phyloP scores from a whole-genome alignment of 2,797 vertebrate species.

The Diplodus sargus region DNA sequence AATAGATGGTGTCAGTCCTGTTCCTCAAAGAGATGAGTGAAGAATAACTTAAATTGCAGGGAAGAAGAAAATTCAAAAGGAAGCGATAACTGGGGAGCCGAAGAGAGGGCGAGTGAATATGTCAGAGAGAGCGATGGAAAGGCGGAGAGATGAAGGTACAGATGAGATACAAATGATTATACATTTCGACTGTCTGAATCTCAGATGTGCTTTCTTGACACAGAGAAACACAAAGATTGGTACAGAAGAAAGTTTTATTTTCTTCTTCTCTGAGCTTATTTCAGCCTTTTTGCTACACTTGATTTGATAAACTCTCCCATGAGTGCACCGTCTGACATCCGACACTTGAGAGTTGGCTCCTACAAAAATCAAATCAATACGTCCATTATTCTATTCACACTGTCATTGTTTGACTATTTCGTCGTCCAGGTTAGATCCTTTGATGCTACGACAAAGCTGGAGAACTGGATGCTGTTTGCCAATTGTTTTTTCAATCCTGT shows the following conservation, averaged over 20 bases:
- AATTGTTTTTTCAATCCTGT: constrained; percentile 8
- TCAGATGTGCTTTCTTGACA: background rate
- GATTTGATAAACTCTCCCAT: background rate
- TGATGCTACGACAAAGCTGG: constrained; percentile 6
- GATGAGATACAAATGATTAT: background rate
- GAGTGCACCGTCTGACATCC: background rate
- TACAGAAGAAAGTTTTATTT: background rate
- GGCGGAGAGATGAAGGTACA: constrained; percentile 16
- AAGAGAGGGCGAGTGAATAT: background rate
- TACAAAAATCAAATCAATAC: background rate
- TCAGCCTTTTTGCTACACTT: background rate
- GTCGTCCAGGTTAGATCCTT: constrained; percentile 1
- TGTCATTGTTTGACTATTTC: constrained; percentile 12
- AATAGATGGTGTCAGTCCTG: constrained; percentile 18
- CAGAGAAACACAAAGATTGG: background rate
- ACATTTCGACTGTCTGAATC: background rate
- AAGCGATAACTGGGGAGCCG: constrained; percentile 12
- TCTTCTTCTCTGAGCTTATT: background rate
- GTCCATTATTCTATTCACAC: background rate
- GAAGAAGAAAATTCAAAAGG: background rate
- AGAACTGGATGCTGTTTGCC: constrained; percentile 10
- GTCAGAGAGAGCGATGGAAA: background rate
- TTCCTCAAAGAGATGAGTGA: constrained; percentile 21
- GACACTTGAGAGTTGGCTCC: background rate
- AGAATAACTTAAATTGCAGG: background rate